Evolutionary conservation across 2,888 invertebrate species (phyloP), one percentile per base, ranked within the genome.

Genomic region (Trachelus troglodyta): DNA sequence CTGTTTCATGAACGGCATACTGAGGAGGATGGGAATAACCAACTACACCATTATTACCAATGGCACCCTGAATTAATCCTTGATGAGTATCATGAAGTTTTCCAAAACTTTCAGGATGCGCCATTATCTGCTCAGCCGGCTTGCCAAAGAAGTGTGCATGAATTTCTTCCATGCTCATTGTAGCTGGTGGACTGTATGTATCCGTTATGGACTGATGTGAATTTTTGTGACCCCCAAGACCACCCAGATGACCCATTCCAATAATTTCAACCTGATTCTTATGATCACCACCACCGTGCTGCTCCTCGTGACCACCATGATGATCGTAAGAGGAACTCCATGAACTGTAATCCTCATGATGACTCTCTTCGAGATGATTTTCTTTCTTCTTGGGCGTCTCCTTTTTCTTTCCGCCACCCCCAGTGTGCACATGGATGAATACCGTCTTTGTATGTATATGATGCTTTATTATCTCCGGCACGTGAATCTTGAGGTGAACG

Each of bases 401-500:
- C 69, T 81, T 85, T 79, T 75, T 87, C 73, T 83, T 83, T 31
- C 86, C 87, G 3, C 77, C 76, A 23, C 40, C 80, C 12, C 86
- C 83, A 1, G 74, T 76, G 56, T 90, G 93, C 79, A 94, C 93
- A 83, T 94, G 94, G 74, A 94, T 92, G 23, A 93, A 93, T 73
- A 94, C 92, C 76, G 94, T 93, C 86, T 94, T 94, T 11, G 94
- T 94, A 85, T 94, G 94, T 80, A 93, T 92, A 75, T 93, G 93
- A 81, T 94, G 94, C 73, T 94, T 94, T 81, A 94, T 92, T 76
- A 94, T 92, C 87, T 94, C 93, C 31, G 94, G 94, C 12, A 94
- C 92, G 87, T 94, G 92, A 75, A 94, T 89, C 88, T 92, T 94
- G 80, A 94, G 91, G 86, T 94, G 94, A 76, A 93, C 92, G 85